Evolutionary conservation across 2,797 vertebrate genomes (phyloP).

Genomic region (Phrynocephalus forsythii): DNA sequence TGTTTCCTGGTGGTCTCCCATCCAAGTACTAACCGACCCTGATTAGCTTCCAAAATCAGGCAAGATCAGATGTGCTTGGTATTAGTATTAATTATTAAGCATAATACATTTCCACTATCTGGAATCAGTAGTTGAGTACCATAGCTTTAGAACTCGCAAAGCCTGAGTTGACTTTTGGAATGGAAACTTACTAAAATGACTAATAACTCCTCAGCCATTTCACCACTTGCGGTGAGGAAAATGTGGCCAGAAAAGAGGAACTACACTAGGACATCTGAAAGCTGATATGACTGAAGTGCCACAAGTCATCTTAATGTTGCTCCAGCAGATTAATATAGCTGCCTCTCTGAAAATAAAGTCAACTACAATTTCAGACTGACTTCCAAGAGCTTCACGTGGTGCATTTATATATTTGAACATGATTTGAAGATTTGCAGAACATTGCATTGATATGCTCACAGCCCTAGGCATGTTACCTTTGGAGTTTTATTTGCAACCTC

Average conservation of each 20-base stretch:
- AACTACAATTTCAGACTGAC: background rate
- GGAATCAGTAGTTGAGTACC: no score
- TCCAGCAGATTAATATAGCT: background rate
- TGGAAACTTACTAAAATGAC: no score
- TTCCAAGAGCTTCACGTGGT: background rate
- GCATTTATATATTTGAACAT: background rate
- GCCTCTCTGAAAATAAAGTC: background rate
- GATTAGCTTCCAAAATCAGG: no score
- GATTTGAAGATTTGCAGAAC: background rate
- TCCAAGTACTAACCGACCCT: no score
- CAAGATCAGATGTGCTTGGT: no score
- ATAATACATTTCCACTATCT: no score
- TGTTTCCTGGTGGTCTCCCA: no score
- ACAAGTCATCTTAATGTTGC: background rate
- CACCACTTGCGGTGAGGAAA: background rate
- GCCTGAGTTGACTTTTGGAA: no score
- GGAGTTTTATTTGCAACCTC: no score
- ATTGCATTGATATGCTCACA: background rate
- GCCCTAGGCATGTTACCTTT: background rate
- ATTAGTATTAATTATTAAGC: no score
- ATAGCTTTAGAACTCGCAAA: no score
- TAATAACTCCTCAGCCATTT: background rate
- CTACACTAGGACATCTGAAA: background rate
- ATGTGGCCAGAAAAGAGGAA: background rate
- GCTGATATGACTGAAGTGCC: background rate